Base-by-base conservation (phyloP, 2,113 vertebrate species). In the Cephalopholis sonnerati region DNA sequence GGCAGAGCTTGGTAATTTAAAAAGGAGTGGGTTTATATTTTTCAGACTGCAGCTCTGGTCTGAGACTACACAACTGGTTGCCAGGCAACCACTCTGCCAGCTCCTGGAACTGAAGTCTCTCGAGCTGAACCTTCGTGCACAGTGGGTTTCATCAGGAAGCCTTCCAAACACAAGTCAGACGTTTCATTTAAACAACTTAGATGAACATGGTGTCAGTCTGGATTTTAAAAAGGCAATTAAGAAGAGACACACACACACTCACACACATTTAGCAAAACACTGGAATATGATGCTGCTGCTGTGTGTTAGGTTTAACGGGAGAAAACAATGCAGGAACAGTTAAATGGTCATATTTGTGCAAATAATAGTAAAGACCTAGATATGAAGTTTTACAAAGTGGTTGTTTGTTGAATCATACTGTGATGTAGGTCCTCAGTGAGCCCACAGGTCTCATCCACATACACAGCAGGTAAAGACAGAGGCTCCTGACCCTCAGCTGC, bases 1-100 rank as follows among this genome's bases (percentile, higher is more conserved):
- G 69, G 54, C 68, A 73, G 74, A 27, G 4, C n/a, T 58, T 64
- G 27, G 48, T 71, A 36, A 72, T 73, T 72, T 64, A 10, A 84
- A 54, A 44, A 46, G 7, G 57, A 59, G 46, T 54, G 71, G 76
- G 64, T 72, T 86, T 77, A 41, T 85, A 32, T 89, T 80, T 88
- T 54, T 82, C 20, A 71, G 58, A 51, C 82, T 72, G 79, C 79
- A 90, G 83, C 78, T 82, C 68, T 17, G 17, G 24, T 81, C 61
- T 86, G 69, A 86, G 71, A 80, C 83, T 36, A 79, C 64, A 89
- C 83, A 77, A 82, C 74, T 36, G 77, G 89, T 91, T 93, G 81
- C 92, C 64, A 69, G 83, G 91, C 88, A 91, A 92, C 91, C 62
- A 44, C 74, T 55, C 72, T n/a, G 55, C 55, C 41, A 70, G 75